Percentiles rank a stretch among this genome's conserved stretches.
Conservation (phyloP, 2,113 vertebrate species). For the Amia ocellicauda region DNA sequence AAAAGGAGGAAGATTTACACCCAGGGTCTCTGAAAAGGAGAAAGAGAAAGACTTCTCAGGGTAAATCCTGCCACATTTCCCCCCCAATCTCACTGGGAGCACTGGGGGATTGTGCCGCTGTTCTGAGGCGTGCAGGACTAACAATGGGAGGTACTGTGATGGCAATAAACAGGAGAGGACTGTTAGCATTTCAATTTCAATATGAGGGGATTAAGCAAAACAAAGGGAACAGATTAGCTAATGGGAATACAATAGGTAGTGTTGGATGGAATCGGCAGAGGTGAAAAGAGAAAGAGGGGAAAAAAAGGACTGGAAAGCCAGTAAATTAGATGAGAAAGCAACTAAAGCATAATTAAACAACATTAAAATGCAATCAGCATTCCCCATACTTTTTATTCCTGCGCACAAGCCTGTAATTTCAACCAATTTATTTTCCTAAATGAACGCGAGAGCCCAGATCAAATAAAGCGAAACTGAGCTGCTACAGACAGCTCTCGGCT, state of each 20-base stretch:
- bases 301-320: not conserved
- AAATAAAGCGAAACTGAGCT: conserved; percentile 7
- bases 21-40: not conserved
- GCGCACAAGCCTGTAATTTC: conserved; percentile 16
- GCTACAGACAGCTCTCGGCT: conserved; percentile 2
- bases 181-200: conserved; percentile 4
- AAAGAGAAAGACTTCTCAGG: not conserved
- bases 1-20: not conserved
- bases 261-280: not conserved
- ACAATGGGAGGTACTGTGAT: conserved; percentile 4
- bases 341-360: conserved; percentile 17
- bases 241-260: conserved; percentile 6
- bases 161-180: not conserved
- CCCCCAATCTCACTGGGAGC: not conserved
- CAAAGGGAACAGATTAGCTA: conserved; percentile 17
- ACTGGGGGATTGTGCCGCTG: not conserved
- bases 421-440: conserved; percentile 16
- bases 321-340: not conserved
- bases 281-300: no score
- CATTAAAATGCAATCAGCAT: conserved; percentile 8
- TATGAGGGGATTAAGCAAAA: conserved; percentile 12
- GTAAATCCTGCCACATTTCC: not conserved
- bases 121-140: no score
- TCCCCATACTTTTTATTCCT: not conserved
- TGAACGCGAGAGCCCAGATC: conserved; percentile 10